These are phyloP conservation scores for Hyposoter dolosus DNA, from an alignment of 2,888 invertebrate species.

Conservation along the genomic window DNA sequence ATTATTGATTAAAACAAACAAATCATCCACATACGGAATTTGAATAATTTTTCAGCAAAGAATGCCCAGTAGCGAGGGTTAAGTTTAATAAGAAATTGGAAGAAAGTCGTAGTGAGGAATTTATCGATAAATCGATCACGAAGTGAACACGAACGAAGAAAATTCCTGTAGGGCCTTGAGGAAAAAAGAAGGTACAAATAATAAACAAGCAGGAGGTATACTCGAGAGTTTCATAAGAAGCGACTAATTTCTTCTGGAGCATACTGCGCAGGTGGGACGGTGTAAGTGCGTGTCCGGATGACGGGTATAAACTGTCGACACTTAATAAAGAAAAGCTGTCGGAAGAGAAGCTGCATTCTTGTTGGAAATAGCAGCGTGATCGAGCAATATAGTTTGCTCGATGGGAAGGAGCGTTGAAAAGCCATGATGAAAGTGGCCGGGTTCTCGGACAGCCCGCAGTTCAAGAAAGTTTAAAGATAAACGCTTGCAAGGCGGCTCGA, in stretches of 20 bases:
- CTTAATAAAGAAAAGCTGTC: slow-evolving; percentile 43
- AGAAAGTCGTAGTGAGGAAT: background rate
- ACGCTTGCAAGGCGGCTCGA: slow-evolving; percentile 20
- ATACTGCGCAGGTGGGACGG: slow-evolving; percentile 14
- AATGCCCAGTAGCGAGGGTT: background rate
- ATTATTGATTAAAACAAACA: background rate
- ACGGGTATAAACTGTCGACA: slow-evolving; percentile 38
- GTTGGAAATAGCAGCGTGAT: slow-evolving; percentile 34
- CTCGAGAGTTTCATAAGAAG: background rate
- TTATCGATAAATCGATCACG: background rate
- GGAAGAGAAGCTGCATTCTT: slow-evolving; percentile 29
- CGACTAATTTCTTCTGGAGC: slow-evolving; percentile 22
- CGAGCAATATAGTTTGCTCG: slow-evolving; percentile 18
- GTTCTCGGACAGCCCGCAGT: slow-evolving; percentile 27
- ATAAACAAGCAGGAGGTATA: slow-evolving; percentile 43
- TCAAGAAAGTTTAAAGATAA: slow-evolving; percentile 55
- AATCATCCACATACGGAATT: background rate
- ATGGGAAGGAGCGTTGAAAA: background rate
- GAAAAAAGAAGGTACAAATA: slow-evolving; percentile 17
- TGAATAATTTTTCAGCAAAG: background rate
- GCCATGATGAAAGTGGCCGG: slow-evolving; percentile 26
- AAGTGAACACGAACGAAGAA: slow-evolving; percentile 8
- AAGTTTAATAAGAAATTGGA: background rate
- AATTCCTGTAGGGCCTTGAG: background rate
- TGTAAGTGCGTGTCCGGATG: slow-evolving; percentile 11